Evolutionary conservation across 2,797 vertebrate species (phyloP).

Genomic region (Pygocentrus nattereri): DNA sequence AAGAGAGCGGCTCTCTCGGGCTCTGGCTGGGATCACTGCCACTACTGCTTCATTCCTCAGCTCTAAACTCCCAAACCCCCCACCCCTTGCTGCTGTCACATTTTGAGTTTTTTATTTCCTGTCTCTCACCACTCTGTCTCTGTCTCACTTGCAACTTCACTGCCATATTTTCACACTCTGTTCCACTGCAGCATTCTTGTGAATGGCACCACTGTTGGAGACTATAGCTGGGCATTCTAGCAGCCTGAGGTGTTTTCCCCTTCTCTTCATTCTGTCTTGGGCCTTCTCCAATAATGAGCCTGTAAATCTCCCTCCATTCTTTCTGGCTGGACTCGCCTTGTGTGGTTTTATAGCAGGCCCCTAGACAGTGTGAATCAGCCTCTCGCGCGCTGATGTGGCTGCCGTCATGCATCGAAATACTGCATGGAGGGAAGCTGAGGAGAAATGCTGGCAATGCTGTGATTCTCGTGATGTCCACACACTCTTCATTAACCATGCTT

Average conservation of each 20-base stretch:
- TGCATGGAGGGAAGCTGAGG: not conserved
- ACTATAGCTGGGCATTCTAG: conserved; percentile 18
- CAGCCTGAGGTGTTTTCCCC: conserved; percentile 12
- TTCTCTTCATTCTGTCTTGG: conserved; percentile 1
- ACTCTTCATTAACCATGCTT: not conserved
- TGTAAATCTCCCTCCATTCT: conserved; percentile 38
- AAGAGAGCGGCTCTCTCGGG: conserved; percentile 24
- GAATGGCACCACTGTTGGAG: conserved; percentile 23
- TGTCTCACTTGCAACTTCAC: conserved; percentile 23
- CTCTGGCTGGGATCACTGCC: conserved; percentile 37
- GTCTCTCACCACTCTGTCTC: conserved; percentile 25
- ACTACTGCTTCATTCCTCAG: conserved; percentile 33
- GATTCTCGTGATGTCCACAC: not conserved
- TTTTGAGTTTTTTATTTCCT: conserved; percentile 31
- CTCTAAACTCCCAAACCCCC: conserved; percentile 3
- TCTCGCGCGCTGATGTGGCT: conserved; percentile 18
- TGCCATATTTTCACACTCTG: conserved; percentile 25
- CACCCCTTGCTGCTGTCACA: not conserved
- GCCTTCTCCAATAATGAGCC: conserved; percentile 37
- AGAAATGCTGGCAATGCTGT: conserved; percentile 1
- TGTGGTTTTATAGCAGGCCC: conserved; percentile 33
- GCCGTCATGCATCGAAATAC: conserved; percentile 21
- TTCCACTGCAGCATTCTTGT: conserved; percentile 23
- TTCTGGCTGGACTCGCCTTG: conserved; percentile 23
- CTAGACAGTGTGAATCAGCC: conserved; percentile 25